phyloP scores from a whole-genome alignment of 2,888 invertebrate species.

The Rosalia funebris region DNA sequence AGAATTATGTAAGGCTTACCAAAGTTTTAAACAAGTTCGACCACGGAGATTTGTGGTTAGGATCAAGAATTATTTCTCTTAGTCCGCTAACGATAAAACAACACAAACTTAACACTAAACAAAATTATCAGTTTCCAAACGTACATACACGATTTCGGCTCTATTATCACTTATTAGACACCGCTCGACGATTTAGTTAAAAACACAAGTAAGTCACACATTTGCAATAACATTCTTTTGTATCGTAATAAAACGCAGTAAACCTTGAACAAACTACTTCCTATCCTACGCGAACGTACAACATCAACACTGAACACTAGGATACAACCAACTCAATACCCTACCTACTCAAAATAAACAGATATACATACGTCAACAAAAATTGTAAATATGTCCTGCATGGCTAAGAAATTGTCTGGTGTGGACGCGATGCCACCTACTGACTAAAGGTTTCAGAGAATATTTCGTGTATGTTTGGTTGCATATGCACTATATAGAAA shows the following conservation, averaged over 20 bases:
- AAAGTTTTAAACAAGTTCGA: neutral
- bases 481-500: neutral
- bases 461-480: neutral
- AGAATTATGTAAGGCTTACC: constrained; percentile 9
- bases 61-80: constrained; percentile 7
- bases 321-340: constrained; percentile 18
- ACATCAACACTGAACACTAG: constrained; percentile 5
- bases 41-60: constrained; percentile 15
- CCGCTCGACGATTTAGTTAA: neutral
- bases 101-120: constrained; percentile 9
- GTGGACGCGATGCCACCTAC: neutral
- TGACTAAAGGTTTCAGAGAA: neutral
- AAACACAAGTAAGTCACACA: constrained; percentile 22
- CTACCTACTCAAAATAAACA: constrained; percentile 32
- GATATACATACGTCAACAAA: constrained; percentile 30
- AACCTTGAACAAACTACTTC: constrained; percentile 26
- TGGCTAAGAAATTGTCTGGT: neutral
- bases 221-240: constrained; percentile 19
- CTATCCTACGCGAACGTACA: constrained; percentile 25
- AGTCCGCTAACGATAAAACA: neutral
- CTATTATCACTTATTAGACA: neutral
- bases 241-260: constrained; percentile 22
- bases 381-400: constrained; percentile 26
- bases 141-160: neutral
- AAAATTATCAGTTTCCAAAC: neutral